Evolutionary conservation across 2,113 vertebrate species (phyloP), one percentile per base, ranked within the genome.

Genomic region (Candoia aspera): DNA sequence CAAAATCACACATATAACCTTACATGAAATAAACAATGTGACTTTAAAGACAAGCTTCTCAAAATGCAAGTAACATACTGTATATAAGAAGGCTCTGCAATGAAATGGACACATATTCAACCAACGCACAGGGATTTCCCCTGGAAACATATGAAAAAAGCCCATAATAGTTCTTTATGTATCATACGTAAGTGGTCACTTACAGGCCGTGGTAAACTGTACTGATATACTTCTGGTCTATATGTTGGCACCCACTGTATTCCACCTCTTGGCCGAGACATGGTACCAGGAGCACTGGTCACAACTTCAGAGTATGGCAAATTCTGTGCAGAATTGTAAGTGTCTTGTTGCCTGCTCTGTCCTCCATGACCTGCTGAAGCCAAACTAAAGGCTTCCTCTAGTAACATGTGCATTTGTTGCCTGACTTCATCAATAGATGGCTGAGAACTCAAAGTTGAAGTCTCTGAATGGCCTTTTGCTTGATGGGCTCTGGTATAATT

Each of bases 321-420:
- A 93, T 98, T 98, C 0, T 98, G 98, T 0, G 98, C 96, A 0
- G 98, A 98, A 95, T 97, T 98, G 73, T 98, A 99, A 64, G 97
- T 96, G 42, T 99, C 98, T 85, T 98, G 98, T 93, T 97, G 98
- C 89, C 98, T 97, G 95, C 97, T 97, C 87, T 98, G 98, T 88
- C 98, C 98, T 10, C 98, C 98, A 2, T 99, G 99, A 57, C 99
- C 99, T 0, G 99, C 98, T 0, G 99, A 99, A 2, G 99, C 99
- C 97, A 99, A 97, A 97, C 99, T 99, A 97, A 99, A 99, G 46
- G 99, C 99, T 95, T 99, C 99, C 96, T 99, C 99, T 95, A 99
- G 97, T 88, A 99, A 98, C 97, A 99, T 97, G 95, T 99, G 99
- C 99, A 99, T 99, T 97, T 99, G 99, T 94, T 99, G 99, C 29